phyloP scores from a whole-genome alignment of 2,797 vertebrate species.

The Kryptopterus vitreolus region DNA sequence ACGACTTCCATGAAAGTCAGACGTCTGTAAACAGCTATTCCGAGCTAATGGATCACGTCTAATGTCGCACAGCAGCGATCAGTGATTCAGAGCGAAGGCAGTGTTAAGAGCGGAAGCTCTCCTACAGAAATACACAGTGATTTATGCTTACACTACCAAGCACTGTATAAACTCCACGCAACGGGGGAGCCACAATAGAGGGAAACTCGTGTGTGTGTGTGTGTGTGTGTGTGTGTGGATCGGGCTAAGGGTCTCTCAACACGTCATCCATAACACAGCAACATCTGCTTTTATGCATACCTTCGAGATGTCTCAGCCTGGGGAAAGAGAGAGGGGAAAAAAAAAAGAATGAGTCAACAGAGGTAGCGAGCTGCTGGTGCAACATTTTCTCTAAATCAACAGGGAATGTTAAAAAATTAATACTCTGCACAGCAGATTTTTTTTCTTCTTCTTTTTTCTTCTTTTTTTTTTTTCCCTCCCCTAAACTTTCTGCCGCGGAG shows the following conservation, averaged over 20 bases:
- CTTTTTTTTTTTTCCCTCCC: too few relatives aligned
- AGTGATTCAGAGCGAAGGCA: background rate
- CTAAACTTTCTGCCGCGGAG: background rate
- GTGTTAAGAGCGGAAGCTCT: background rate
- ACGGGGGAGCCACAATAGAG: background rate
- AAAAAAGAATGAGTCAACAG: constrained; percentile 15
- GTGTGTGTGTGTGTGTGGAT: background rate
- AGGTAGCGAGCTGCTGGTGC: constrained; percentile 2
- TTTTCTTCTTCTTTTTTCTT: background rate
- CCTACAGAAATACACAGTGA: constrained; percentile 12
- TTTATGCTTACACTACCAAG: constrained; percentile 25
- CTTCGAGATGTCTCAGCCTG: constrained; percentile 14
- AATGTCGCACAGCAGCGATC: constrained; percentile 17
- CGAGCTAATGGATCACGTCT: constrained; percentile 24
- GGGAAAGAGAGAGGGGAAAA: background rate
- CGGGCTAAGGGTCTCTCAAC: background rate
- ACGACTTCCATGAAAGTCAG: background rate
- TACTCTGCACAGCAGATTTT: constrained; percentile 19
- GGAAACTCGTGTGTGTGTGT: too few relatives aligned
- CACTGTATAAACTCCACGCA: constrained; percentile 5
- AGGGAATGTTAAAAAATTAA: constrained; percentile 43
- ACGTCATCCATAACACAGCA: constrained; percentile 20
- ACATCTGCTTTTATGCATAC: constrained; percentile 35
- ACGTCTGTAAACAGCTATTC: constrained; percentile 26
- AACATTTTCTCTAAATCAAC: constrained; percentile 39